phyloP scores from a whole-genome alignment of 2,797 vertebrate species.

The Diplodus puntazzo region DNA sequence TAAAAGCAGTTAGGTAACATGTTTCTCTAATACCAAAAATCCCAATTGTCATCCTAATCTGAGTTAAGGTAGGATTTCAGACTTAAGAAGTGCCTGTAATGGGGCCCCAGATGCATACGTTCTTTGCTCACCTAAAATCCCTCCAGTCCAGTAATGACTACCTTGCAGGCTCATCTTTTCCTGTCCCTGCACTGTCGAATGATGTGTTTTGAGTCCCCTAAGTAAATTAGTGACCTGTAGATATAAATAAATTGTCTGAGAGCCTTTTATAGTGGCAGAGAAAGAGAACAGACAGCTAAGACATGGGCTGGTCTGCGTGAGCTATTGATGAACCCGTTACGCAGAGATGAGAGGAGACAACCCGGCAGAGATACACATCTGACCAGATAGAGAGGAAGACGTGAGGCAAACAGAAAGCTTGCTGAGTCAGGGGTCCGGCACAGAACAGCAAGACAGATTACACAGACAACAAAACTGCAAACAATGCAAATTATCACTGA shows the following conservation, averaged over 20 bases:
- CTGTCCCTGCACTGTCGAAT: neutral
- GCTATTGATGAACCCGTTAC: slow-evolving; percentile 53
- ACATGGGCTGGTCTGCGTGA: slow-evolving; percentile 34
- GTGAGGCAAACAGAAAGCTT: slow-evolving; percentile 65
- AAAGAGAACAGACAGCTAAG: slow-evolving; percentile 21
- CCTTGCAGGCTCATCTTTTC: neutral
- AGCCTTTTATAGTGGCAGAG: slow-evolving; percentile 27
- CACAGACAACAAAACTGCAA: slow-evolving; percentile 49
- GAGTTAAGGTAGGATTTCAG: too few species aligned
- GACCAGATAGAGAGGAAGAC: slow-evolving; percentile 55
- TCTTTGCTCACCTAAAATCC: neutral
- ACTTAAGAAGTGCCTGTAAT: too few species aligned
- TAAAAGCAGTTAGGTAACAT: too few species aligned
- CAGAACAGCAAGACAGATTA: slow-evolving; percentile 50
- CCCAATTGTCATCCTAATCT: too few species aligned
- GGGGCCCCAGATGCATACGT: neutral
- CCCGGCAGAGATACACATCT: slow-evolving; percentile 45
- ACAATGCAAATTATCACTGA: slow-evolving; percentile 47
- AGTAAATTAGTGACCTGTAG: slow-evolving; percentile 45
- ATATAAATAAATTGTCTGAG: slow-evolving; percentile 54
- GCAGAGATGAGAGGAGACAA: slow-evolving; percentile 48
- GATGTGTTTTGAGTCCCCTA: slow-evolving; percentile 11
- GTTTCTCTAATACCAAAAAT: too few species aligned
- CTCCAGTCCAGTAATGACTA: neutral
- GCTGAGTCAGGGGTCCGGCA: slow-evolving; percentile 47